A percentile compares a stretch with the other conserved stretches of the same genome.
phyloP scores from a whole-genome alignment of 2,113 vertebrate genomes.

The Perca schrenkii region DNA sequence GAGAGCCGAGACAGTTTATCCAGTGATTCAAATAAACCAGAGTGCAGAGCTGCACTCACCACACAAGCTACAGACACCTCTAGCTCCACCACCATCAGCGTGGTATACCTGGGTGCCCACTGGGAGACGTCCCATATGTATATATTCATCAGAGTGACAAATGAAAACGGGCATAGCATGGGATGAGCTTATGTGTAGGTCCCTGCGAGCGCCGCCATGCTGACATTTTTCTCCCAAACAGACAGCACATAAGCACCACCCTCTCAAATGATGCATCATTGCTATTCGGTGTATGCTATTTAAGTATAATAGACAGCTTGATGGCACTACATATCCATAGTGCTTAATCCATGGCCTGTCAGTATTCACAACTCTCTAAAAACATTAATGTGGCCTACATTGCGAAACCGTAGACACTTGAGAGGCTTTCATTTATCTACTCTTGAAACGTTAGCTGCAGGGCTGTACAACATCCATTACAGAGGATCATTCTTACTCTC shows the following conservation, averaged over 20 bases:
- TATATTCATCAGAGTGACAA: constrained; percentile 72
- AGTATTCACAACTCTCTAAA: constrained; percentile 45
- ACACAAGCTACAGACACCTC: constrained; percentile 54
- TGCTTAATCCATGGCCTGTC: constrained; percentile 54
- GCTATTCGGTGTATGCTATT: constrained; percentile 48
- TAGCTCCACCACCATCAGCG: constrained; percentile 12
- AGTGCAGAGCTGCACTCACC: constrained; percentile 56
- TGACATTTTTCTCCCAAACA: constrained; percentile 25
- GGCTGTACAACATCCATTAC: constrained; percentile 58
- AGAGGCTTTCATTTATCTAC: constrained; percentile 67
- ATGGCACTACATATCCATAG: constrained; percentile 51
- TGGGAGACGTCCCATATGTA: constrained; percentile 38
- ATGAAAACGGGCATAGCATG: constrained; percentile 64
- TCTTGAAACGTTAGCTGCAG: constrained; percentile 60
- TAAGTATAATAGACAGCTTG: constrained; percentile 60
- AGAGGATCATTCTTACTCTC: constrained; percentile 22
- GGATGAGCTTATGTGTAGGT: constrained; percentile 45
- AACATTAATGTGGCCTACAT: constrained; percentile 49
- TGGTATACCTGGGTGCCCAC: constrained; percentile 22
- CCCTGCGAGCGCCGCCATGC: constrained; percentile 25
- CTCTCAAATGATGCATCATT: constrained; percentile 61
- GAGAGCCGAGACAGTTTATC: constrained; percentile 40
- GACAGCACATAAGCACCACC: constrained; percentile 24
- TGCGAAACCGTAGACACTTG: constrained; percentile 53
- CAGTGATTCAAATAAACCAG: constrained; percentile 59